Evolutionary conservation across 2,888 invertebrate species (phyloP).

Genomic region (Gymnoscelis rufifasciata): DNA sequence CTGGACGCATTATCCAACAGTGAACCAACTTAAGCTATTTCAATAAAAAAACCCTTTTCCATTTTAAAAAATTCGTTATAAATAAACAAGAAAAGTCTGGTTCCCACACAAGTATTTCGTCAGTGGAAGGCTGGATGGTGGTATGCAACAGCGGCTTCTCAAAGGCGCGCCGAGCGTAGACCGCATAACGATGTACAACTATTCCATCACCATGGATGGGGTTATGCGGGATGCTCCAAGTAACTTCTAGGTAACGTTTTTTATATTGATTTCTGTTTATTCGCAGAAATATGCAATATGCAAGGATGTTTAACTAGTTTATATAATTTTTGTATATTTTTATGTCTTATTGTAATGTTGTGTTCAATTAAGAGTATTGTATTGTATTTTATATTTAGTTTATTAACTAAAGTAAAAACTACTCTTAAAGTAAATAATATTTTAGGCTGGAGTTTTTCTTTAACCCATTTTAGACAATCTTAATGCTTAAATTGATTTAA

Average conservation of each 20-base stretch:
- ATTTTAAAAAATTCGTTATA: neutral
- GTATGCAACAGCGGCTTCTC: slow-evolving; percentile 59
- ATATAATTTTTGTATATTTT: too few relatives aligned
- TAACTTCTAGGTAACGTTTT: neutral
- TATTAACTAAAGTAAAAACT: too few relatives aligned
- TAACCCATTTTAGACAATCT: too few relatives aligned
- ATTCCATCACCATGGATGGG: slow-evolving; percentile 64
- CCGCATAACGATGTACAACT: slow-evolving; percentile 68
- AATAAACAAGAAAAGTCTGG: slow-evolving; percentile 5
- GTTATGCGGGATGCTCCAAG: slow-evolving; percentile 47
- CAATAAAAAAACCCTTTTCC: neutral
- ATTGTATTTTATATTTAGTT: too few relatives aligned
- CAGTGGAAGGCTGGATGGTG: slow-evolving; percentile 45
- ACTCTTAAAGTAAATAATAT: too few relatives aligned
- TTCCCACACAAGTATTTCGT: slow-evolving; percentile 33
- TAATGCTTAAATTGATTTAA: too few relatives aligned
- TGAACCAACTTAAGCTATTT: too few relatives aligned
- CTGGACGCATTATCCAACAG: too few relatives aligned
- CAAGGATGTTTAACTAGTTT: neutral
- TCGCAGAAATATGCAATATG: too few relatives aligned
- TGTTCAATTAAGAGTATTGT: too few relatives aligned
- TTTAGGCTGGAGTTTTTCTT: too few relatives aligned
- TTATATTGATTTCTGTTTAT: neutral
- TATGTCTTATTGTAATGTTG: too few relatives aligned
- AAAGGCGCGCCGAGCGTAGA: slow-evolving; percentile 66